phyloP scores from a whole-genome alignment of 1,140 invertebrate species.

The Anoplophora glabripennis region DNA sequence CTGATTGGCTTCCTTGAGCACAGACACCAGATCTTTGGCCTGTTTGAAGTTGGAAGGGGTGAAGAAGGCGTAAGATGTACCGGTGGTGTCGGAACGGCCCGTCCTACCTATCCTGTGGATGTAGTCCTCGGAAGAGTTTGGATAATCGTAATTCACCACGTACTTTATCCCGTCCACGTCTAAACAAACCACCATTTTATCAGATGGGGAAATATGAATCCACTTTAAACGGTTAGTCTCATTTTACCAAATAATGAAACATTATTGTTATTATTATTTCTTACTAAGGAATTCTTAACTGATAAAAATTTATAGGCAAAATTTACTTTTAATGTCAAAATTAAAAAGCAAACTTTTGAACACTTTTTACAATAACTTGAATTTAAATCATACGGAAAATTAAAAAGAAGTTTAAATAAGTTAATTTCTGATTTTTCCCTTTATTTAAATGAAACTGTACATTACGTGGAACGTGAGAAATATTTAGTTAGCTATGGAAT shows the following conservation, averaged over 20 bases:
- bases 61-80: constrained; percentile 98
- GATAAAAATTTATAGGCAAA: background rate
- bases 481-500: too few species aligned
- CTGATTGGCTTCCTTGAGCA: constrained; percentile 92
- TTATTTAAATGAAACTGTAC: too few species aligned
- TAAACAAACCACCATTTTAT: constrained; percentile 47
- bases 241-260: constrained; percentile 1
- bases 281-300: too few species aligned
- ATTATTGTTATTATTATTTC: background rate
- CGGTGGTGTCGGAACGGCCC: constrained; percentile 84
- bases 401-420: too few species aligned
- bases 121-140: constrained; percentile 97
- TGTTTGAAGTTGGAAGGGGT: constrained; percentile 87
- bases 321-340: background rate
- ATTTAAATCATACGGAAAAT: too few species aligned
- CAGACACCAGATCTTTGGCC: constrained; percentile 85
- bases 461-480: too few species aligned
- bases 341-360: background rate
- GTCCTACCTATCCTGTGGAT: constrained; percentile 98
- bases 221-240: background rate
- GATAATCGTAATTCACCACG: constrained; percentile 99
- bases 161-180: constrained; percentile 99
- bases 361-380: background rate
- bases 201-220: background rate
- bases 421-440: too few species aligned